Base-by-base conservation (phyloP, 2,113 vertebrate species). In the Rhynchomys soricoides region DNA sequence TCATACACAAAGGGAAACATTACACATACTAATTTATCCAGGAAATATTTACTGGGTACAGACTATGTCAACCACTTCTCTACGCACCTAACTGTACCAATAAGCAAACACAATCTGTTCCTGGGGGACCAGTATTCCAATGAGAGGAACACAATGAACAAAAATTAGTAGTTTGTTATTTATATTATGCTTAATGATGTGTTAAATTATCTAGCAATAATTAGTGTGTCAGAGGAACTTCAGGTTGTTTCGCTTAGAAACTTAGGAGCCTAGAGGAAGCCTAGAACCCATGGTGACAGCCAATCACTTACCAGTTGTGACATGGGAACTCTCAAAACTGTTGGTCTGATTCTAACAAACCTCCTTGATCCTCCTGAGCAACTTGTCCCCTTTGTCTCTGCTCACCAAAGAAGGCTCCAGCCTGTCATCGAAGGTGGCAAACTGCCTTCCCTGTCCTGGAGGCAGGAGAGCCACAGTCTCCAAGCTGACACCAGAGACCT, bases 231-330 rank as follows among this genome's bases (percentile, higher is more conserved):
- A 26, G 24, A 93, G 59, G 95, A 95, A 50, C 59, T 79, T 66
- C 50, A 50, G 26, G 31, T 73, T 16, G 37, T 88, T 91, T 92
- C 40, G 52, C 68, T 70, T 13, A 94, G 79, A 95, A 81, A 93
- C 22, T 50, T 64, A 94, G 90, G 81, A 89, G 12, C 48, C 59
- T 71, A 83, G 93, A 96, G 66, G n/a, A 94, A 52, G 40, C n/a
- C 78, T 12, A 29, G 45, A 11, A 40, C 40, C 62, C 62, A 37
- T n/a, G 37, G 40, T 86, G 66, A 68, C 71, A 73, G 59, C 43
- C 52, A 77, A 4, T 97, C 59, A 68, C 24, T 91, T 24, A 37
- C 55, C 45, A 48, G 45, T 50, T 75, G 34, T 57, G 43, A 70
- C 50, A 40, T 64, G 66, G 71, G 50, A 95, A 90, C 78, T 96